phyloP scores from a whole-genome alignment of 2,888 invertebrate species.

The Steromphala cineraria region DNA sequence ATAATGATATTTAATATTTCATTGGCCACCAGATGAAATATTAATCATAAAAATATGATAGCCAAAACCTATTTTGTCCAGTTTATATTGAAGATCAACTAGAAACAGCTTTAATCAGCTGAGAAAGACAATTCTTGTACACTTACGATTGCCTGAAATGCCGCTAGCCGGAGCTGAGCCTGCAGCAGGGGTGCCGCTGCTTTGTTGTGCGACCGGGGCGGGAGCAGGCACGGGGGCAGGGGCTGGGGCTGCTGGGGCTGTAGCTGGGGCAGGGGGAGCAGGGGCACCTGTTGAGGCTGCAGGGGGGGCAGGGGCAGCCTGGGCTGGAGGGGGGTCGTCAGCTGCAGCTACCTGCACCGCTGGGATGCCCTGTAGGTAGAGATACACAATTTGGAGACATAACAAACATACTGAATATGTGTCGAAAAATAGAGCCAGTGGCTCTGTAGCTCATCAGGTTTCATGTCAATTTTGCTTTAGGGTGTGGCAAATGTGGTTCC shows the following conservation, averaged over 20 bases:
- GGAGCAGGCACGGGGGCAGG: slow-evolving; percentile 31
- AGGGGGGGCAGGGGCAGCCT: slow-evolving; percentile 38
- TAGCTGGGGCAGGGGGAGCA: slow-evolving; percentile 30
- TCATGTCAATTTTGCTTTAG: too few relatives aligned
- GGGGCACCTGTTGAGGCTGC: slow-evolving; percentile 32
- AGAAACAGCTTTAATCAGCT: neutral
- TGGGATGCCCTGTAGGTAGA: slow-evolving; percentile 61
- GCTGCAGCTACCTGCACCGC: slow-evolving; percentile 54
- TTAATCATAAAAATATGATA: too few relatives aligned
- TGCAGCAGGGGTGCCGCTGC: neutral
- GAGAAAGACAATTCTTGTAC: neutral
- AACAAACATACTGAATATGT: neutral
- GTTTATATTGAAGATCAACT: too few relatives aligned
- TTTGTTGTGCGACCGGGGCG: slow-evolving; percentile 21
- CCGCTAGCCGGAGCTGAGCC: neutral
- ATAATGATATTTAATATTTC: too few relatives aligned
- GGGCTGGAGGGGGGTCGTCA: slow-evolving; percentile 53
- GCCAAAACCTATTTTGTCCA: too few relatives aligned
- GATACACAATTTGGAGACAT: neutral
- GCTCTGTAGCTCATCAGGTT: too few relatives aligned
- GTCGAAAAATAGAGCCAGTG: too few relatives aligned
- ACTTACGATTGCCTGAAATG: neutral
- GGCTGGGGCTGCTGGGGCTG: slow-evolving; percentile 23
- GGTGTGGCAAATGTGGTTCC: too few relatives aligned
- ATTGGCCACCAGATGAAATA: too few relatives aligned